phyloP scores from a whole-genome alignment of 2,113 vertebrate genomes.

The Cheilinus undulatus region DNA sequence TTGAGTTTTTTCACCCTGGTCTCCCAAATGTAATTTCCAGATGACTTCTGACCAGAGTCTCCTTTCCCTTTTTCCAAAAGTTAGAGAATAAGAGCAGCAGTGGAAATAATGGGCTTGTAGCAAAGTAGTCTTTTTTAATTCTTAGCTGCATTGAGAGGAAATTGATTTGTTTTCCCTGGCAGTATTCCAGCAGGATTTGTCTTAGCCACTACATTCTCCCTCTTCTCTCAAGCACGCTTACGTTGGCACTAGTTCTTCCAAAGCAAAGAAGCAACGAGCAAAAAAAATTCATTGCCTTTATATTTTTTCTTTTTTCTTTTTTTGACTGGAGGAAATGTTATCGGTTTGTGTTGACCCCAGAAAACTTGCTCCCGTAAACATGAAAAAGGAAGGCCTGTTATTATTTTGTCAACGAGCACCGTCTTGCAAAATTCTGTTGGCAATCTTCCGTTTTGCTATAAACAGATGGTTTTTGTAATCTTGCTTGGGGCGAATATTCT shows the following conservation, averaged over 20 bases:
- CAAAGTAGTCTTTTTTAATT: slow-evolving; percentile 30
- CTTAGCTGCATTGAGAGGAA: slow-evolving; percentile 46
- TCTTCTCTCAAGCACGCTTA: slow-evolving; percentile 33
- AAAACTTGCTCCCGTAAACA: slow-evolving; percentile 46
- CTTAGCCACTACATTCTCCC: slow-evolving; percentile 46
- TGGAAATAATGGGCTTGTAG: slow-evolving; percentile 37
- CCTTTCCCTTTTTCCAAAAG: slow-evolving; percentile 47
- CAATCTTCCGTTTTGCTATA: slow-evolving; percentile 28
- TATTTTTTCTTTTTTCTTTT: too few species aligned
- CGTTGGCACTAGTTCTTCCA: slow-evolving; percentile 31
- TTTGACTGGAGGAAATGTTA: slow-evolving; percentile 20
- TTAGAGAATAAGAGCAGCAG: slow-evolving; percentile 13
- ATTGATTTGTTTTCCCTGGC: slow-evolving; percentile 67
- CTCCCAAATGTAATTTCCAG: slow-evolving; percentile 77
- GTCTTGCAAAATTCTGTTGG: slow-evolving; percentile 32
- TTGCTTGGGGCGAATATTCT: slow-evolving; percentile 21
- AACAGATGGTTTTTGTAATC: slow-evolving; percentile 37
- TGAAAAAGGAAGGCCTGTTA: slow-evolving; percentile 46
- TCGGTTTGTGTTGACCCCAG: slow-evolving; percentile 32
- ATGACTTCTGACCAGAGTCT: slow-evolving; percentile 67
- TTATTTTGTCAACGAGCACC: slow-evolving; percentile 46
- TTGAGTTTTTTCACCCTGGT: slow-evolving; percentile 10
- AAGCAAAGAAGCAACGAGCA: slow-evolving; percentile 20
- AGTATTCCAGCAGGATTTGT: slow-evolving; percentile 45
- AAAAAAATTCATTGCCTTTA: slow-evolving; percentile 38